Evolutionary conservation across 2,113 vertebrate genomes (phyloP).

Genomic region (Corythornis madagascariensis): DNA sequence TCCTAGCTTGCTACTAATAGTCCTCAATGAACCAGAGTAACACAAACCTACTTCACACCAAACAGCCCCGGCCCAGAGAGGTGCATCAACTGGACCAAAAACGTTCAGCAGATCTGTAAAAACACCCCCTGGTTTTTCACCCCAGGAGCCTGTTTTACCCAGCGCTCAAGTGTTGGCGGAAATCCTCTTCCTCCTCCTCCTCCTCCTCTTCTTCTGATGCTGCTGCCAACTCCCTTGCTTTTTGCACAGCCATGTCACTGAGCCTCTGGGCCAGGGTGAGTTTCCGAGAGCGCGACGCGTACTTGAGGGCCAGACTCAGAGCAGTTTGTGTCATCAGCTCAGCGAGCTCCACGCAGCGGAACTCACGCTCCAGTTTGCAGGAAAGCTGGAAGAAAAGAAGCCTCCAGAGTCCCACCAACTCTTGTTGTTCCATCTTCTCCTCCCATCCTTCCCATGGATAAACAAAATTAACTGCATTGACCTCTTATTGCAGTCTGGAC

Average conservation of each 20-base stretch:
- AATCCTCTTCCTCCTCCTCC: constrained; percentile 69
- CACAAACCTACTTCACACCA: background rate
- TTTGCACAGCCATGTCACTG: constrained; percentile 87
- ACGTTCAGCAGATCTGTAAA: background rate
- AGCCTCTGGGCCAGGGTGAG: constrained; percentile 89
- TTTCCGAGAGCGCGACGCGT: constrained; percentile 88
- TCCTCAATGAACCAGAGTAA: background rate
- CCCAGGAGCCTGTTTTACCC: constrained; percentile 71
- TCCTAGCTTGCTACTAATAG: accelerated
- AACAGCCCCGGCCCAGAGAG: accelerated
- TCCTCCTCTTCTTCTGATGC: constrained; percentile 48
- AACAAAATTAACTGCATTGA: background rate
- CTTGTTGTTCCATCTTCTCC: background rate
- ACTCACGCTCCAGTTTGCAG: constrained; percentile 93
- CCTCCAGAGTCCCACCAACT: background rate
- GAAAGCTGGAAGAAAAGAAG: constrained; percentile 81
- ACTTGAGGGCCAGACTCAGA: constrained; percentile 89
- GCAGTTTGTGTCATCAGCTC: constrained; percentile 90
- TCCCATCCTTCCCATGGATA: background rate
- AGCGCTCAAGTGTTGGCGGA: constrained; percentile 51
- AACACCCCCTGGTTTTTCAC: background rate
- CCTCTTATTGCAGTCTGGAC: background rate
- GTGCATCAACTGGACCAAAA: background rate
- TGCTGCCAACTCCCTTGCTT: constrained; percentile 76
- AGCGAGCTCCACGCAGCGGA: constrained; percentile 92